Base-by-base conservation (phyloP, 2,888 invertebrate species). In the Tetrapedia diversipes region DNA sequence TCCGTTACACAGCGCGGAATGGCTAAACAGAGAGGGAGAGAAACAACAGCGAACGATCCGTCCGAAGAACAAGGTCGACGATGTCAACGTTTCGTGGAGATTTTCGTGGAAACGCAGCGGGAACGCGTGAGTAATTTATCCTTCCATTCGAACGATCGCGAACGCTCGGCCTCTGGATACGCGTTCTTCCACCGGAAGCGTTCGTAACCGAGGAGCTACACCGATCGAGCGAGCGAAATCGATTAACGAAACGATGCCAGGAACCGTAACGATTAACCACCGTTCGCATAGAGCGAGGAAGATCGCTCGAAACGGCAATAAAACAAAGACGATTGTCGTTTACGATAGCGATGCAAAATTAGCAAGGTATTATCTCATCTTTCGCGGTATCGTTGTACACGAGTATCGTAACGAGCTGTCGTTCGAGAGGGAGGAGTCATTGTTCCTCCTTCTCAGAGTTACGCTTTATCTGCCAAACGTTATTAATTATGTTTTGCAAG, bases 31-130 rank as follows among this genome's bases (percentile, higher is more conserved):
- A 0, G 1, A 10, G 37, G 3, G 19, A 24, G 41, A 37, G 11
- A 11, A 11, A 22, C 32, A 47, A 43, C 19, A 32, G 24, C 68
- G 39, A 66, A 59, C 57, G 27, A 72, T 71, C 47, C 71, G 67
- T 74, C 54, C 34, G 49, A 70, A 51, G 86, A 87, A 87, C 79
- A 86, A 88, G 88, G 87, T 88, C 86, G 86, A 74, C 80, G 68
- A 83, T 77, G 71, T 70, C 66, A 61, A 67, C n/a, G 22, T 59
- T 63, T 53, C 16, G 27, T 56, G 16, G 19, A 16, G 45, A 66
- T 67, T 65, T 72, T 41, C 34, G n/a, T n/a, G 3, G 43, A 11
- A 39, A 29, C 41, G 24, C 63, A 43, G 54, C 59, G 27, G 54
- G 60, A 29, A 45, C 16, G 3, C 29, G 14, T 24, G 29, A 10